phyloP scores from a whole-genome alignment of 2,888 invertebrate genomes.

The Clanis bilineata region DNA sequence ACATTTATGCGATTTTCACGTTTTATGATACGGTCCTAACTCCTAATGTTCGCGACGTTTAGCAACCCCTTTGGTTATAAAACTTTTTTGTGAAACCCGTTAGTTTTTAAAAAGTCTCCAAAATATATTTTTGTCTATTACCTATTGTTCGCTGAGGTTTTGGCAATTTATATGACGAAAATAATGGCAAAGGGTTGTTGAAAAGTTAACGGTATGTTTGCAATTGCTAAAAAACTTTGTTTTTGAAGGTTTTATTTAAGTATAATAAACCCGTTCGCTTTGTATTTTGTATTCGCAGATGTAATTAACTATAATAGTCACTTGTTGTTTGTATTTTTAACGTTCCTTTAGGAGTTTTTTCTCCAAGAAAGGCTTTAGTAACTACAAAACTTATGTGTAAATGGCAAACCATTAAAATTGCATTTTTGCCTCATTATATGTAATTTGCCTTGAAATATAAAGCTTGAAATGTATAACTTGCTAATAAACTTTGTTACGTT shows the following conservation, averaged over 20 bases:
- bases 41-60: constrained; percentile 45
- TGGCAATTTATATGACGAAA: constrained; percentile 50
- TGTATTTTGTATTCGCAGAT: constrained; percentile 2
- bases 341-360: not conserved
- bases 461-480: not conserved
- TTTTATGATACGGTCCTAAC: constrained; percentile 51
- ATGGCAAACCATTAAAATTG: not conserved
- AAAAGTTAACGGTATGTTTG: constrained; percentile 23
- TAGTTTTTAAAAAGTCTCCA: constrained; percentile 36
- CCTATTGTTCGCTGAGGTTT: constrained; percentile 51
- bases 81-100: constrained; percentile 40
- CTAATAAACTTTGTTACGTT: not conserved
- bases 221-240: constrained; percentile 10
- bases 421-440: not conserved
- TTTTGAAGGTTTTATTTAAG: not conserved
- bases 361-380: not conserved
- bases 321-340: no score
- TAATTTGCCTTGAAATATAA: no score
- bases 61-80: constrained; percentile 60
- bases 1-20: constrained; percentile 52
- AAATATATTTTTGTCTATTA: constrained; percentile 25
- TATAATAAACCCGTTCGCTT: not conserved
- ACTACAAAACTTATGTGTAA: no score
- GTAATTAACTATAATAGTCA: not conserved
- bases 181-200: constrained; percentile 60